phyloP scores from a whole-genome alignment of 2,113 vertebrate species.

The Protobothrops flavoviridis region DNA sequence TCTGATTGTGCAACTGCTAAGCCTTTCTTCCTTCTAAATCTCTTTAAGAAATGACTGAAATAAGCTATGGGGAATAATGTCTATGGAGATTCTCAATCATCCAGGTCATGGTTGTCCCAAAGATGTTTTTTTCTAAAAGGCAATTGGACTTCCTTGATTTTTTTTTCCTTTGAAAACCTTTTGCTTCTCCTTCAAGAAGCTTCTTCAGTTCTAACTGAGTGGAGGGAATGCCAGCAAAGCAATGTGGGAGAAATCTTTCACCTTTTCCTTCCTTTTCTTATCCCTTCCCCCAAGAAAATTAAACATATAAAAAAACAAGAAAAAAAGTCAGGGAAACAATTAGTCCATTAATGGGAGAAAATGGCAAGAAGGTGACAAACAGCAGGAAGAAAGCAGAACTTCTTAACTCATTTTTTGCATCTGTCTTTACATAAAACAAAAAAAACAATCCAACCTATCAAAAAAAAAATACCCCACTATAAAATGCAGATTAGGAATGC shows the following conservation, averaged over 20 bases:
- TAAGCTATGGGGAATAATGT: not conserved
- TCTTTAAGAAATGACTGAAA: not conserved
- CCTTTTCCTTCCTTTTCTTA: not conserved
- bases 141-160: not conserved
- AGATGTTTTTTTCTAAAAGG: not conserved
- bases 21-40: not conserved
- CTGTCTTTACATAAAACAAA: not conserved
- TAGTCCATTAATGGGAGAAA: too few relatives aligned
- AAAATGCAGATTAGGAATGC: not conserved
- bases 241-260: not conserved
- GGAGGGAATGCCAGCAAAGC: not conserved
- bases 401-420: not conserved
- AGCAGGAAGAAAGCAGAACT: not conserved
- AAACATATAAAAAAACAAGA: not conserved
- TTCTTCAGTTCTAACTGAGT: not conserved
- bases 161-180: not conserved
- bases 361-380: not conserved
- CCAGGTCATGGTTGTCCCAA: not conserved
- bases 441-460: too few relatives aligned
- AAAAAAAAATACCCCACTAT: not conserved
- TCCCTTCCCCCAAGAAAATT: not conserved
- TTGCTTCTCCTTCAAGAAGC: not conserved
- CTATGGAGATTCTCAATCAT: not conserved
- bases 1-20: not conserved
- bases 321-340: not conserved